Percentiles rank a stretch among this genome's conserved stretches.
Conservation (phyloP, 2,888 invertebrate genomes). For the Cephus pulcher region DNA sequence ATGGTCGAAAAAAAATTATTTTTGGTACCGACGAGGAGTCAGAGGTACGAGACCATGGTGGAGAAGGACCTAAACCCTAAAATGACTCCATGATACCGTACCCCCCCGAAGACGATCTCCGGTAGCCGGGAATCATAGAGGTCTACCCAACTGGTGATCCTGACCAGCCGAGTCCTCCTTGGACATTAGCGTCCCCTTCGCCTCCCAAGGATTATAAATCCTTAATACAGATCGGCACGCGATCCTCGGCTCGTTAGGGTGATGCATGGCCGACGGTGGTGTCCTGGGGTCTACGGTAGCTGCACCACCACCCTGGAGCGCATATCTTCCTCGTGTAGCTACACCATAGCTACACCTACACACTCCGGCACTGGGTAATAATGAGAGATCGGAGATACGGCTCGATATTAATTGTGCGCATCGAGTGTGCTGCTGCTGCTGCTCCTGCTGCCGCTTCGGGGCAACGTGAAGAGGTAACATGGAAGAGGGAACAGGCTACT, state of each 20-base stretch:
- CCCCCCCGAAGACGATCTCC: no score
- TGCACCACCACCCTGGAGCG: constrained; percentile 44
- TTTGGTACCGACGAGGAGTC: constrained; percentile 13
- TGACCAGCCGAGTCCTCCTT: neutral
- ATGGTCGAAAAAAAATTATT: neutral
- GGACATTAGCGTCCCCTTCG: constrained; percentile 1
- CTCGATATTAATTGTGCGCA: constrained; percentile 64
- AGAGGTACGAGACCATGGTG: no score
- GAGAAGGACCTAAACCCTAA: no score
- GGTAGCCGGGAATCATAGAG: no score
- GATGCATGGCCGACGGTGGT: constrained; percentile 62
- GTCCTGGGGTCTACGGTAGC: constrained; percentile 64
- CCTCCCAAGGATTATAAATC: constrained; percentile 62
- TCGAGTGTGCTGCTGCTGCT: constrained; percentile 51
- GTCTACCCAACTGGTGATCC: no score
- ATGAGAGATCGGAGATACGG: constrained; percentile 66
- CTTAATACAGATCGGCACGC: constrained; percentile 67
- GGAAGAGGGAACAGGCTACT: constrained; percentile 44
- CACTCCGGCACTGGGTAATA: constrained; percentile 55
- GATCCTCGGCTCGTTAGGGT: constrained; percentile 65
- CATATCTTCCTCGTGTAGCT: constrained; percentile 33
- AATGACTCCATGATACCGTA: no score
- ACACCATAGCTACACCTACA: constrained; percentile 44
- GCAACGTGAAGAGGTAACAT: constrained; percentile 26
- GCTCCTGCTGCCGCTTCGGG: constrained; percentile 23